phyloP scores from a whole-genome alignment of 2,797 vertebrate genomes.

The Hyperoplus immaculatus region DNA sequence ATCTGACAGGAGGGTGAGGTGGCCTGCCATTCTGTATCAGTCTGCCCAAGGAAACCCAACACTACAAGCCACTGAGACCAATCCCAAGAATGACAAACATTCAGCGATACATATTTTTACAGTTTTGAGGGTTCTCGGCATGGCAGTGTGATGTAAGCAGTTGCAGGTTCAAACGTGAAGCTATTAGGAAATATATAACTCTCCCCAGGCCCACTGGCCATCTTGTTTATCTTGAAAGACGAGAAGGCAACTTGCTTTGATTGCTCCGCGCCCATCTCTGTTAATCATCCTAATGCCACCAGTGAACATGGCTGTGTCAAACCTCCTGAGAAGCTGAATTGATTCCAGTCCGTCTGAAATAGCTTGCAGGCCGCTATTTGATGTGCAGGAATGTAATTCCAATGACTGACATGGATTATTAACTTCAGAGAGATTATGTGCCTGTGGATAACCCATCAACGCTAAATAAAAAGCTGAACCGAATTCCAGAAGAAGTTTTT shows the following conservation, averaged over 20 bases:
- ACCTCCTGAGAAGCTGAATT: constrained; percentile 49
- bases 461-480: constrained; percentile 38
- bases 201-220: constrained; percentile 8
- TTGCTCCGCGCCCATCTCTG: constrained; percentile 23
- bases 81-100: constrained; percentile 69
- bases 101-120: constrained; percentile 59
- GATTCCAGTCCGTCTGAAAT: constrained; percentile 51
- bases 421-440: constrained; percentile 59
- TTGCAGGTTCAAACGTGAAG: constrained; percentile 46
- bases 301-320: constrained; percentile 15
- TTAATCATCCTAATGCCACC: constrained; percentile 49
- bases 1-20: constrained; percentile 3
- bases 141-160: constrained; percentile 49
- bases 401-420: constrained; percentile 65
- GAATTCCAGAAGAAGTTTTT: constrained; percentile 23
- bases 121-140: constrained; percentile 47
- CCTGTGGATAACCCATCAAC: constrained; percentile 50
- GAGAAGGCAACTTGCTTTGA: constrained; percentile 25
- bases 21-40: constrained; percentile 15
- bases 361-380: constrained; percentile 38
- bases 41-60: constrained; percentile 57
- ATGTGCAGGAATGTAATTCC: constrained; percentile 56
- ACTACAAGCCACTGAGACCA: constrained; percentile 50
- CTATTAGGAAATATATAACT: constrained; percentile 25
- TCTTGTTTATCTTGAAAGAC: constrained; percentile 47